Conservation (phyloP, 2,888 invertebrate species). For the Clanis bilineata region DNA sequence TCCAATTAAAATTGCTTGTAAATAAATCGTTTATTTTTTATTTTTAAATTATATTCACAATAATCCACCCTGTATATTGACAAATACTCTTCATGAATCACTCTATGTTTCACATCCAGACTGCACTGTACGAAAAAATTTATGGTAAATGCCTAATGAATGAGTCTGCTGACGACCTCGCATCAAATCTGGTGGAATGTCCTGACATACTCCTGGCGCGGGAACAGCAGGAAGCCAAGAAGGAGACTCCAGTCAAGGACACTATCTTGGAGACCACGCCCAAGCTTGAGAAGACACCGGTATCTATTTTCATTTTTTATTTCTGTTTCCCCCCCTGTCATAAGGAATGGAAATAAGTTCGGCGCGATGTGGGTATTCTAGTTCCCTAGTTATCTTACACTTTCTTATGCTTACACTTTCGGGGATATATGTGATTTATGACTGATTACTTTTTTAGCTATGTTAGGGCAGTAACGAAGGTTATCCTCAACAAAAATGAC, state of each 20-base stretch:
- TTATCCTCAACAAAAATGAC: too few relatives aligned
- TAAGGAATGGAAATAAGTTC: too few relatives aligned
- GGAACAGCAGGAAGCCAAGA: slow-evolving; percentile 76
- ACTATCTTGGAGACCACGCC: slow-evolving; percentile 49
- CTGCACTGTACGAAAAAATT: slow-evolving; percentile 90
- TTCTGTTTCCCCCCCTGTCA: too few relatives aligned
- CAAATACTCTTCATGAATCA: slow-evolving; percentile 4
- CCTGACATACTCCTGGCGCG: slow-evolving; percentile 83
- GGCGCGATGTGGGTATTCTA: too few relatives aligned
- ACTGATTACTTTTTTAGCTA: too few relatives aligned
- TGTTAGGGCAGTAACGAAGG: too few relatives aligned
- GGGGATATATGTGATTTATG: too few relatives aligned
- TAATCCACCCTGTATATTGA: not conserved
- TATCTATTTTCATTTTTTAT: slow-evolving; percentile 24
- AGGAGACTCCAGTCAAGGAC: slow-evolving; percentile 50
- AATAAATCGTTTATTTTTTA: not conserved
- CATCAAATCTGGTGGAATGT: slow-evolving; percentile 72
- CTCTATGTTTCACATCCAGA: slow-evolving; percentile 68
- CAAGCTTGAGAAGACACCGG: slow-evolving; percentile 62
- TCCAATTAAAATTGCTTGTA: too few relatives aligned
- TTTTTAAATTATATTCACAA: not conserved
- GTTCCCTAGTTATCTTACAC: too few relatives aligned
- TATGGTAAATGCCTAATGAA: slow-evolving; percentile 89
- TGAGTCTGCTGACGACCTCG: slow-evolving; percentile 61
- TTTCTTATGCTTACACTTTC: too few relatives aligned